These are phyloP conservation scores for Crotophaga sulcirostris DNA, from an alignment of 2,113 vertebrate genomes.

Conservation along the genomic window DNA sequence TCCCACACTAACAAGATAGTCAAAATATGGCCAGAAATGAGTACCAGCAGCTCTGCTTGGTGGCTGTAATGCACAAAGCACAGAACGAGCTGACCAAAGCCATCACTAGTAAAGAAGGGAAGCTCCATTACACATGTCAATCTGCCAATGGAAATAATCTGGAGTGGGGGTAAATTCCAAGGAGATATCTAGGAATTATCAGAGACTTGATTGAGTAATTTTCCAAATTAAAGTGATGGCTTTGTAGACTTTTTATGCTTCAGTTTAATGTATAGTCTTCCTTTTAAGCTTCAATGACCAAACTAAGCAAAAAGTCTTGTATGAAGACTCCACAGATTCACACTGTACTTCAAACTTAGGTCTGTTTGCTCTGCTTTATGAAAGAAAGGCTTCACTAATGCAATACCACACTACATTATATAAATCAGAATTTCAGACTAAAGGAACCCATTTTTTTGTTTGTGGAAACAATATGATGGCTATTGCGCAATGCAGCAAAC, in stretches of 20 bases:
- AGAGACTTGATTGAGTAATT: not conserved
- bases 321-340: not conserved
- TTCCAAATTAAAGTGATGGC: not conserved
- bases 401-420: not conserved
- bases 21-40: not conserved
- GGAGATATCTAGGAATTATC: constrained; percentile 1
- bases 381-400: not conserved
- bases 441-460: not conserved
- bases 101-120: not conserved
- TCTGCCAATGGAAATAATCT: not conserved
- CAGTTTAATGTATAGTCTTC: not conserved
- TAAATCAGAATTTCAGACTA: not conserved
- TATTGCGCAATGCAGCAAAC: not conserved
- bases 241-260: not conserved
- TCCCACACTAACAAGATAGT: not conserved
- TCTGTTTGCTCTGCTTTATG: not conserved
- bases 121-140: not conserved
- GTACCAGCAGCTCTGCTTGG: not conserved
- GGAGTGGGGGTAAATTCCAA: not conserved
- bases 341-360: not conserved
- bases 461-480: not conserved
- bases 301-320: not conserved
- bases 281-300: not conserved
- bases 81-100: not conserved
- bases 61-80: not conserved